Base-by-base conservation (phyloP, 1,140 invertebrate species). In the Hestina assimilis region DNA sequence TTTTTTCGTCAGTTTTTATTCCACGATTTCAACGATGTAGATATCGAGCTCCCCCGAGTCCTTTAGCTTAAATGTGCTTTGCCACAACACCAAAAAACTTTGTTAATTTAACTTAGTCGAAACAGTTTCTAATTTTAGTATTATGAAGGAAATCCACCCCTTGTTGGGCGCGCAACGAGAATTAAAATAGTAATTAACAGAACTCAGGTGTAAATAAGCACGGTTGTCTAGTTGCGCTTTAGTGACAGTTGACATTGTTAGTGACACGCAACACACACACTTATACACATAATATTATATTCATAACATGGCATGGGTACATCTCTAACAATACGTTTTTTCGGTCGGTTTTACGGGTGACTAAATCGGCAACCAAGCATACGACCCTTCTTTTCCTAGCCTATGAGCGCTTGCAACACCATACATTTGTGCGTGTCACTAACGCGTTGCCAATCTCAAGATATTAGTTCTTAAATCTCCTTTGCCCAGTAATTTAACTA, bases 171-270 rank as follows among this genome's bases (percentile, higher is more conserved):
- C 42, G 40, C 47, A 59, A 38, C 56, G 45, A 29, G 56, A 52
- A 59, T 59, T 59, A 51, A 50, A 62, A 52, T 52, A 60, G 62
- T 59, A 64, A 60, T 64, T 60, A n/a, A 60, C 52, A 35, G 23
- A 52, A 52, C 57, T 20, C 62, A 60, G 62, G 52, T 60, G 62
- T 47, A 40, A 51, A 47, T 52, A 47, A 56, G 15, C 33, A 1
- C 29, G 33, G 54, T 55, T 54, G 54, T 60, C 40, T 14, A 15
- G 12, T 19, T 9, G 19, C 33, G n/a, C 4, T 1, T 14, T 38
- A 17, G 11, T 19, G 33, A 38, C 19, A 19, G 11, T 38, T 14
- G 7, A 38, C 7, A 1, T 17, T 19, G n/a, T 19, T 15, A 12
- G 33, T 35, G 33, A n/a, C n/a, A n/a, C n/a, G n/a, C n/a, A n/a